These are phyloP conservation scores for Sycon ciliatum DNA, from an alignment of 37 sponge, comb jelly and placozoan species.

Conservation along the genomic window DNA sequence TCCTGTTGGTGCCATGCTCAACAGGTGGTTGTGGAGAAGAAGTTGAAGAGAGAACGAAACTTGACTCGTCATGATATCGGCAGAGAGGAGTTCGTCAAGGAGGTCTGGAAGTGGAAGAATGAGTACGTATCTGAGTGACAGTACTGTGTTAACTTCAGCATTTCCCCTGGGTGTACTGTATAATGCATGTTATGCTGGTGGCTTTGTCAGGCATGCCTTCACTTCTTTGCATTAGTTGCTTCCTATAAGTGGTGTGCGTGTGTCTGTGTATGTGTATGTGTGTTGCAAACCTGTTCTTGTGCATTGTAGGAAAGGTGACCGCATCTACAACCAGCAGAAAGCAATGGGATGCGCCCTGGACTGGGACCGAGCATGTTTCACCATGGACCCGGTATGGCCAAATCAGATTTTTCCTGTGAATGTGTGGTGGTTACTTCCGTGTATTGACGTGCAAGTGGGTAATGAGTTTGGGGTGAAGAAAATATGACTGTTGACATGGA, in stretches of 20 bases:
- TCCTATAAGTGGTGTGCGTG: not conserved
- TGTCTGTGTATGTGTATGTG: not conserved
- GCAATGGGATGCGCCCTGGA: constrained; percentile 75
- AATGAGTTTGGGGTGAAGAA: constrained; percentile 93
- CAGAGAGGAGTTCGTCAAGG: constrained; percentile 77
- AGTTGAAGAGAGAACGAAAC: constrained; percentile 71
- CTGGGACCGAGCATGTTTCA: constrained; percentile 94
- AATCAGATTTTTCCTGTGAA: too few species aligned
- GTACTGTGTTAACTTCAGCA: too few species aligned
- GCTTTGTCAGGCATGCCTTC: not conserved
- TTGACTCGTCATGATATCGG: constrained; percentile 83
- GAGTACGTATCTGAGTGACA: constrained; percentile 40
- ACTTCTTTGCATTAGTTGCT: not conserved
- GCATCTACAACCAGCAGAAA: constrained; percentile 75
- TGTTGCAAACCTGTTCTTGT: not conserved
- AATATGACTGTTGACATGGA: constrained; percentile 95
- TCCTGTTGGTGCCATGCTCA: not conserved
- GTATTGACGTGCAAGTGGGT: too few species aligned
- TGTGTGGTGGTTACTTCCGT: too few species aligned
- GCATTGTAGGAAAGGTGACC: constrained; percentile 62
- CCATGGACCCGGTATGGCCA: constrained; percentile 87
- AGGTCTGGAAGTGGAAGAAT: constrained; percentile 89
- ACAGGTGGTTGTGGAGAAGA: constrained; percentile 97
- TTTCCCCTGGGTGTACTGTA: too few species aligned
- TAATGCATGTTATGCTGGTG: not conserved